Percentiles rank a stretch among this genome's conserved stretches.
These are phyloP conservation scores for Picathartes gymnocephalus DNA, from an alignment of 2,113 vertebrate species.

Conservation along the genomic window DNA sequence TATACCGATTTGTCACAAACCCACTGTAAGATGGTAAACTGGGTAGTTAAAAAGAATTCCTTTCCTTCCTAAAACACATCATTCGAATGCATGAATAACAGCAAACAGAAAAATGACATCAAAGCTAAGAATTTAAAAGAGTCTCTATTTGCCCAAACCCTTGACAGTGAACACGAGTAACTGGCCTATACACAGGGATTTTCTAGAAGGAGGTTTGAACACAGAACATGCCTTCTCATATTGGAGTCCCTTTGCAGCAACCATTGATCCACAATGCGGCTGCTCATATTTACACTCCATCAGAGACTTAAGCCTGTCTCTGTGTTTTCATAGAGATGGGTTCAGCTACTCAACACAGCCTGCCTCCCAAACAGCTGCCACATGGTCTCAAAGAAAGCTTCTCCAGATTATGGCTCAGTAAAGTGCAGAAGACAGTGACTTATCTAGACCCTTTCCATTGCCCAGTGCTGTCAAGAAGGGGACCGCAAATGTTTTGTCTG, in stretches of 20 bases:
- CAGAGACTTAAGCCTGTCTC: not conserved
- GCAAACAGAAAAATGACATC: not conserved
- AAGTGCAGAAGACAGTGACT: not conserved
- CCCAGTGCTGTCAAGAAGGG: not conserved
- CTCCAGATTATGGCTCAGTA: not conserved
- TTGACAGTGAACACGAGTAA: not conserved
- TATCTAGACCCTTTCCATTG: rapidly evolving
- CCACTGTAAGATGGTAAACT: not conserved
- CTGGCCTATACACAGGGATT: not conserved
- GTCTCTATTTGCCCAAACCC: not conserved
- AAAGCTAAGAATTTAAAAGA: not conserved
- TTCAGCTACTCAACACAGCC: not conserved
- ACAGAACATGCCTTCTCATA: not conserved
- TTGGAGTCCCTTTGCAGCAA: not conserved
- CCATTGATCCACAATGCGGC: not conserved
- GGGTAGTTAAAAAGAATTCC: not conserved
- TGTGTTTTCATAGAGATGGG: not conserved
- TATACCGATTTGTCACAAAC: not conserved
- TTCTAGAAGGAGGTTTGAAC: not conserved
- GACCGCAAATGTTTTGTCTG: not conserved
- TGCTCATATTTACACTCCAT: not conserved
- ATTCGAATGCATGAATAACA: not conserved
- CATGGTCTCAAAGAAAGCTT: not conserved
- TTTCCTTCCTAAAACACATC: not conserved
- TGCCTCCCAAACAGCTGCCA: not conserved